These are phyloP conservation scores for Bostrychus sinensis DNA, from an alignment of 2,113 vertebrate genomes.

Conservation along the genomic window DNA sequence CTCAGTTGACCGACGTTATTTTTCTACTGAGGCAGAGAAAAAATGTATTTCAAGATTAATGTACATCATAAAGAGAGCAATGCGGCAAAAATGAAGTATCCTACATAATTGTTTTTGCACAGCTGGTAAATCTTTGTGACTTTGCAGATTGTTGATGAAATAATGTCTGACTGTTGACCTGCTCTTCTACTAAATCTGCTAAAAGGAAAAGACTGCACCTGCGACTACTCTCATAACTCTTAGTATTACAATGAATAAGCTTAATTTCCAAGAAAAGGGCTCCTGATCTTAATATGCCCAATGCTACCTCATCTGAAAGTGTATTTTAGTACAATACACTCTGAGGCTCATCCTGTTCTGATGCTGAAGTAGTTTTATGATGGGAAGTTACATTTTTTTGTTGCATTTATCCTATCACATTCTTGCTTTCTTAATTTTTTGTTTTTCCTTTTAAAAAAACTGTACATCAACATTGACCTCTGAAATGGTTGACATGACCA, in stretches of 20 bases:
- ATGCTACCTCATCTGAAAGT: no score
- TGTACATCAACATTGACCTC: no score
- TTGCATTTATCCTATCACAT: no score
- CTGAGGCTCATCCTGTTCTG: no score
- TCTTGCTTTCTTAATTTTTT: no score
- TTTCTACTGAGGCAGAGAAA: neutral
- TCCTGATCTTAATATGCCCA: no score
- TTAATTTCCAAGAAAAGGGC: neutral
- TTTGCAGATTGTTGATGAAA: constrained; percentile 50
- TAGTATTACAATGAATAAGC: neutral
- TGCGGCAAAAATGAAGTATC: neutral
- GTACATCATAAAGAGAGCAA: neutral
- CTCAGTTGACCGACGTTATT: neutral
- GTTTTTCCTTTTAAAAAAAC: no score
- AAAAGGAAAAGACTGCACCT: constrained; percentile 58
- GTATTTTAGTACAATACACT: no score
- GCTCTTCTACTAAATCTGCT: constrained; percentile 46
- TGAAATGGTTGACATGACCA: neutral
- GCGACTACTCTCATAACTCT: constrained; percentile 34
- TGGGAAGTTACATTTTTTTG: no score
- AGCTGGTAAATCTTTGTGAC: constrained; percentile 5
- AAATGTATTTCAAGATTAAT: neutral
- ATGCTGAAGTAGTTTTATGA: no score
- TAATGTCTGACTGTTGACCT: constrained; percentile 53
- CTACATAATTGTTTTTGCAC: neutral